These are phyloP conservation scores for Pteronura brasiliensis DNA, from an alignment of 2,113 vertebrate genomes.

Conservation along the genomic window DNA sequence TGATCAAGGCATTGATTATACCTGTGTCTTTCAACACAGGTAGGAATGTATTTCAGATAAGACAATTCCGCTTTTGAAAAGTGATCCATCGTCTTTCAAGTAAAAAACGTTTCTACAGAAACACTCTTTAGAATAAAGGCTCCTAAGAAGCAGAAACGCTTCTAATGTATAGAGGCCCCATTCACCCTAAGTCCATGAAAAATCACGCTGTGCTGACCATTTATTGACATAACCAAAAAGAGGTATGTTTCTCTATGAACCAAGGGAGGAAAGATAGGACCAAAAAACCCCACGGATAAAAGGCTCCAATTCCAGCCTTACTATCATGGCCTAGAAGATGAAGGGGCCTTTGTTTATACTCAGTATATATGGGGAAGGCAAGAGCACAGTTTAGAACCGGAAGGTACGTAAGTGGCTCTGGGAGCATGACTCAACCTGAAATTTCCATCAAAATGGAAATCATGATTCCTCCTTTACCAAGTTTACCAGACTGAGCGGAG, in stretches of 20 bases:
- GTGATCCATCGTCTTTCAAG: conserved; percentile 75
- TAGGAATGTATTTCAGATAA: conserved; percentile 74
- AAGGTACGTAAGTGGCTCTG: background rate
- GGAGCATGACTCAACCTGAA: background rate
- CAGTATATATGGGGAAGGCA: background rate
- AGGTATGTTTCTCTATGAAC: conserved; percentile 27
- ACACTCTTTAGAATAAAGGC: conserved; percentile 67
- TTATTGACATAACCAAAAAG: conserved; percentile 49
- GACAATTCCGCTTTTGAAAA: conserved; percentile 74
- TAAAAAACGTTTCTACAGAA: conserved; percentile 67
- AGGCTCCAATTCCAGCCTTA: background rate
- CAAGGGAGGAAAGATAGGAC: background rate
- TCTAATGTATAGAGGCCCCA: conserved; percentile 56
- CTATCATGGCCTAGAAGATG: background rate
- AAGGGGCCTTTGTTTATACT: background rate
- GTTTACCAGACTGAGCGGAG: background rate
- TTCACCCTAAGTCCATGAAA: conserved; percentile 44
- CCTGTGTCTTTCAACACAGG: conserved; percentile 72
- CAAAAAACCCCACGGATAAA: background rate
- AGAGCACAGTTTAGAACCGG: background rate
- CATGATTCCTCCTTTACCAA: background rate
- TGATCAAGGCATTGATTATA: conserved; percentile 72
- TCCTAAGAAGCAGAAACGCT: conserved; percentile 45
- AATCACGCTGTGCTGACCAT: background rate
- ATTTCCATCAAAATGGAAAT: conserved; percentile 14